Evolutionary conservation across 1,140 invertebrate genomes (phyloP), one percentile per base, ranked within the genome.

Genomic region (Drosophila sproati): DNA sequence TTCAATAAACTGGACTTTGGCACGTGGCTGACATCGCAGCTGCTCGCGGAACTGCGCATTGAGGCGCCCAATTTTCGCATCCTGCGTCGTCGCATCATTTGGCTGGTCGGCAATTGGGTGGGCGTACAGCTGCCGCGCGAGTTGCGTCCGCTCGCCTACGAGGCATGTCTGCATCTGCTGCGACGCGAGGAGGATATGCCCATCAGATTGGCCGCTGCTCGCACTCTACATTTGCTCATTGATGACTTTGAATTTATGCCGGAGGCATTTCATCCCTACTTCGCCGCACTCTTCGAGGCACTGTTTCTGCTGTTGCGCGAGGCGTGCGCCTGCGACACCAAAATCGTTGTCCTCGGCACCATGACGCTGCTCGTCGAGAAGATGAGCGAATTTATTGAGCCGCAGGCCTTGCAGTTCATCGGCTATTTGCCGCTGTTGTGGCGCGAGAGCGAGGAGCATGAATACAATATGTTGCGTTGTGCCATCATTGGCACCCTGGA

Each of bases 1-100:
- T 98, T 97, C 92, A 97, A 99, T 93, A 96, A 98, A 95, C 94
- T 97, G 12, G 96, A 98, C 93, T 99, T 99, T 93, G 97, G 99
- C 92, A 94, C 96, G 64, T 99, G 98, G 98, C 97, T 99, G 82
- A 95, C 95, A n/a, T 96, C 95, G 35, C 96, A 96, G 56, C 92
- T 99, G 64, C 94, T 96, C 50, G 94, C 95, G 79, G 98, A 99
- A 93, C 91, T 99, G 39, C 95, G 96, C 91, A 94, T 97, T 5
- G 96, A 96, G 91, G 95, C 96, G 77, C 95, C 95, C 73, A 98
- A 98, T 92, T 98, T 98, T 81, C 95, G 96, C 91, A 97, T 99
- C 48, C 96, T 99, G 34, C 94, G 98, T 69, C 94, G 98, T 79
- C 94, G 98, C 75, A 96, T 98, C 31, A 96, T 97, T 62, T 98